A percentile compares a stretch with the other conserved stretches of the same genome.
phyloP scores from a whole-genome alignment of 1,140 invertebrate species.

The Marisa cornuarietis region DNA sequence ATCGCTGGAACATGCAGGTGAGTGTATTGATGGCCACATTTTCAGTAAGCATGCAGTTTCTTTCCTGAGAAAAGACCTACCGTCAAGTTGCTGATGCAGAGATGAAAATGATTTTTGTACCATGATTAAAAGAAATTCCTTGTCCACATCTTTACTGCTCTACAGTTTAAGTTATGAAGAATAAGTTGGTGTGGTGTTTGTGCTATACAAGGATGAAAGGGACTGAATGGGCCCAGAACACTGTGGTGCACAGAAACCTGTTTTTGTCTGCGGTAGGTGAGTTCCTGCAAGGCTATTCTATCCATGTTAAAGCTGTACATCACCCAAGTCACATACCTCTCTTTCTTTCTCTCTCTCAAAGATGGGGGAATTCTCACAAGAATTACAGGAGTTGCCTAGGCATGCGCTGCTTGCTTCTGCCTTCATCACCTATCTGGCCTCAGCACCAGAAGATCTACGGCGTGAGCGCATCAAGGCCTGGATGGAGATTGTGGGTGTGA shows the following conservation, averaged over 20 bases:
- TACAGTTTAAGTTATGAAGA: no score
- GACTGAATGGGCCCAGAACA: no score
- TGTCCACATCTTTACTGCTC: no score
- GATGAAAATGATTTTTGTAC: no score
- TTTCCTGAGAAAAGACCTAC: no score
- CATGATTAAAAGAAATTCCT: no score
- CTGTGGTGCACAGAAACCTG: not conserved
- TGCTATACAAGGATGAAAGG: no score
- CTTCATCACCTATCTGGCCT: constrained; percentile 80
- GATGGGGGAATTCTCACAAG: constrained; percentile 61
- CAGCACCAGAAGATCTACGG: constrained; percentile 76
- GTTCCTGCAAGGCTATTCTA: not conserved
- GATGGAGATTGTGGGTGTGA: constrained; percentile 68
- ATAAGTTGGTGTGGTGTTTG: no score
- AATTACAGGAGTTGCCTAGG: constrained; percentile 71
- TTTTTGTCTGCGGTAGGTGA: not conserved
- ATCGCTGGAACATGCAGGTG: constrained; percentile 87
- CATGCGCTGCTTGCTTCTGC: constrained; percentile 78
- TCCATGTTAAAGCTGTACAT: not conserved
- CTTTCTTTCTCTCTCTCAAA: constrained; percentile 18
- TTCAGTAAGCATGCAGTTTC: not conserved
- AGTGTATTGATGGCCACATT: constrained; percentile 9
- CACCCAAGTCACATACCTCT: no score
- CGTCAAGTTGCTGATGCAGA: no score
- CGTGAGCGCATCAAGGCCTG: constrained; percentile 72